Base-by-base conservation (phyloP, 64 coral and sea anemone genomes). In the Dendrophyllia cribrosa region DNA sequence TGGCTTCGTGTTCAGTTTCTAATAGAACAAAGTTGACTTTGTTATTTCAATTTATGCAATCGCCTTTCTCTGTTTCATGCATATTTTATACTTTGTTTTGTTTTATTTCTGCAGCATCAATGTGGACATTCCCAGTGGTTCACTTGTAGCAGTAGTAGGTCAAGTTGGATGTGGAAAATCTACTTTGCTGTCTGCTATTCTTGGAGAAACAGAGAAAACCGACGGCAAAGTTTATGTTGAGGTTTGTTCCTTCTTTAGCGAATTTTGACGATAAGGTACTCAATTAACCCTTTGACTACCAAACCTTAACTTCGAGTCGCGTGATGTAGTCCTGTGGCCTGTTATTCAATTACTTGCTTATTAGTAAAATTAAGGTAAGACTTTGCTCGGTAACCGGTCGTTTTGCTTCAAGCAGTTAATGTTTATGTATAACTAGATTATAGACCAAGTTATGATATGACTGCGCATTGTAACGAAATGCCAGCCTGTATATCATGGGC, bases 91-190 rank as follows among this genome's bases (percentile, higher is more conserved):
- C 3, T 52, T 76, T 8, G 24, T 11, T 70, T 86, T 77, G 1
- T 52, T 67, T 22, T 11, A 51, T 21, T 86, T 24, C 22, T 16
- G 16, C 46, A 97, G 95, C 21, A 94, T 97, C 13, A 97, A 93
- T 76, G 17, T 97, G 13, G 91, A 94, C 59, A 91, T 94, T n/a
- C 53, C 87, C 16, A 76, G 13, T 55, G 95, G 95, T n/a, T 96
- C 91, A 1, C 72, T 96, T 66, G 95, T 96, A 10, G 95, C 95
- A 24, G 95, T 96, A 24, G 95, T 96, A 1, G 95, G 95, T 26
- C 95, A 90, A 47, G 91, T 96, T 58, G 95, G 95, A 15, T 96
- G 95, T 79, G 95, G 95, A n/a, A 96, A 96, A 66, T 96, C 95
- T 11, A 86, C 91, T 25, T 43, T 96, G 43, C 72, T 96, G 4